Conservation (phyloP, 1,140 invertebrate species). For the Lysiphlebus fabarum region DNA sequence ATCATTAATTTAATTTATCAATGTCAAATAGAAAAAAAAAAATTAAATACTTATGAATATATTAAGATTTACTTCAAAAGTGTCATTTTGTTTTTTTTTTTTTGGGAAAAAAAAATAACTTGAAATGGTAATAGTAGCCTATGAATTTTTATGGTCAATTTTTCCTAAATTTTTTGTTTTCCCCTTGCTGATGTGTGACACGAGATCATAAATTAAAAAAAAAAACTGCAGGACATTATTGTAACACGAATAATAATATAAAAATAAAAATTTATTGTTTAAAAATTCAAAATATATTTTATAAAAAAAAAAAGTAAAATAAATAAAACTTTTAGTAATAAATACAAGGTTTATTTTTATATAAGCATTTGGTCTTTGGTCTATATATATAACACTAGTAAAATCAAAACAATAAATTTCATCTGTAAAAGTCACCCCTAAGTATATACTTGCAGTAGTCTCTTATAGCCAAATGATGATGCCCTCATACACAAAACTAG, state of each 20-base stretch:
- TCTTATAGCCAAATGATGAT: slow-evolving; percentile 43
- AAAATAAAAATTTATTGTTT: not conserved
- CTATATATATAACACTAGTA: slow-evolving; percentile 26
- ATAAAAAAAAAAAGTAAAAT: no score
- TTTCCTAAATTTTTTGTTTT: not conserved
- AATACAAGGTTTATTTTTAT: slow-evolving; percentile 1
- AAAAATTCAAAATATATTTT: not conserved
- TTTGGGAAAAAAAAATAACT: no score
- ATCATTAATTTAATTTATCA: no score
- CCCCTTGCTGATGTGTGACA: not conserved
- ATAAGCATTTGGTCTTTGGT: not conserved
- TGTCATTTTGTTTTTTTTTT: no score
- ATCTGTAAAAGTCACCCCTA: slow-evolving; percentile 9
- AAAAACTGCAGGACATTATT: slow-evolving; percentile 10
- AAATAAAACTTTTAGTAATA: not conserved
- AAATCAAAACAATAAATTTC: slow-evolving; percentile 12
- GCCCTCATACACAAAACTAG: slow-evolving; percentile 32
- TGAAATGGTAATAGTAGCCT: not conserved
- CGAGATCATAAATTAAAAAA: slow-evolving; percentile 1
- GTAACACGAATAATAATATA: slow-evolving; percentile 14
- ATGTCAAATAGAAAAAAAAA: no score
- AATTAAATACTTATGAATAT: no score
- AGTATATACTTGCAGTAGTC: slow-evolving; percentile 28
- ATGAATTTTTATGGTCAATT: slow-evolving; percentile 25
- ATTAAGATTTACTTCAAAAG: no score